These are phyloP conservation scores for Zaprionus vittiger DNA, from an alignment of 1,140 invertebrate species.

Conservation along the genomic window DNA sequence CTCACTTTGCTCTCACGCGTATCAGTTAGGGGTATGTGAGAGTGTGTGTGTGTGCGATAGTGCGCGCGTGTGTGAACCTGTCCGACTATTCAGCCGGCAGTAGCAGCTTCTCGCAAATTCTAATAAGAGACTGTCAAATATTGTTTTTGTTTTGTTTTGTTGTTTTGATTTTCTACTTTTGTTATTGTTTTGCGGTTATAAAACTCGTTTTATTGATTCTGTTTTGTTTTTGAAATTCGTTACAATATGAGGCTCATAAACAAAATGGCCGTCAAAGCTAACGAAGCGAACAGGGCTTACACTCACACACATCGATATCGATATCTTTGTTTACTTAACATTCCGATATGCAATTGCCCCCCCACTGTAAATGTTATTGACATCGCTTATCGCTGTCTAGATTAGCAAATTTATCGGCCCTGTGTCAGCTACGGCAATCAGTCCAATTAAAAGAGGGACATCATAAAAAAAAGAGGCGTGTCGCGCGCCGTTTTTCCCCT, in stretches of 20 bases:
- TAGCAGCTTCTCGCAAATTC: slow-evolving; percentile 48
- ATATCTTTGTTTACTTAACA: slow-evolving; percentile 34
- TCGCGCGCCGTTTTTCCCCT: not conserved
- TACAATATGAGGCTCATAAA: slow-evolving; percentile 65
- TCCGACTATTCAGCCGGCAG: slow-evolving; percentile 17
- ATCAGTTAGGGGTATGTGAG: not conserved
- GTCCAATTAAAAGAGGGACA: slow-evolving; percentile 13
- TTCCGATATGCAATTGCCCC: slow-evolving; percentile 38
- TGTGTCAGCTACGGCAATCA: slow-evolving; percentile 18
- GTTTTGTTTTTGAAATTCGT: slow-evolving; percentile 72
- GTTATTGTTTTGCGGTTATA: slow-evolving; percentile 42
- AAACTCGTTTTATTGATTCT: slow-evolving; percentile 70
- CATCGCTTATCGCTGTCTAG: slow-evolving; percentile 8
- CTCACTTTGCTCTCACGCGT: slow-evolving; percentile 13
- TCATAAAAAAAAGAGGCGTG: slow-evolving; percentile 28
- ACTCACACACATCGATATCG: slow-evolving; percentile 2
- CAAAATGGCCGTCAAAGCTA: slow-evolving; percentile 44
- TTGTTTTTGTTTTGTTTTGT: slow-evolving; percentile 40
- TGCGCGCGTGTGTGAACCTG: not conserved
- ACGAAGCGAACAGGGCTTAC: slow-evolving; percentile 11
- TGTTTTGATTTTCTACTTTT: slow-evolving; percentile 54
- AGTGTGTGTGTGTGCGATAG: not conserved
- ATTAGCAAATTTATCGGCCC: slow-evolving; percentile 27
- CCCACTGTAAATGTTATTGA: slow-evolving; percentile 29
- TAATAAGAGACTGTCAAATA: slow-evolving; percentile 4